Conservation (phyloP, 2,113 vertebrate genomes). For the Dinomys branickii region DNA sequence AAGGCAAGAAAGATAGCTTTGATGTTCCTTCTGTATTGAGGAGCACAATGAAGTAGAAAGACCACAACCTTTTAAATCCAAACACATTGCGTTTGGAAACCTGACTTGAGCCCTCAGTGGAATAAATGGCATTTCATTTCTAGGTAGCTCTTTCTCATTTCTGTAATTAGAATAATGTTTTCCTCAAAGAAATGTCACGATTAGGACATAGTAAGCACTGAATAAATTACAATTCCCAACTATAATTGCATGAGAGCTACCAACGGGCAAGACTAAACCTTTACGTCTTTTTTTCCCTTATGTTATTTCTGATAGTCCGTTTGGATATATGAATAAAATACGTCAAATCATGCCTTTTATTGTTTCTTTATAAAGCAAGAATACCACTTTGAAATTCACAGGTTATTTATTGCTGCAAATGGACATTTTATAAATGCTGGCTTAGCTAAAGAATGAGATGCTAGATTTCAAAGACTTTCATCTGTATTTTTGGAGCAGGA, state of each 20-base stretch:
- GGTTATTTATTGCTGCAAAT: not conserved
- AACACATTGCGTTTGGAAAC: slow-evolving; percentile 3
- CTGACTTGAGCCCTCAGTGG: not conserved
- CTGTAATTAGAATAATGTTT: slow-evolving; percentile 30
- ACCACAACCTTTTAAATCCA: not conserved
- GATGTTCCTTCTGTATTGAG: not conserved
- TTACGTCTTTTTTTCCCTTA: not conserved
- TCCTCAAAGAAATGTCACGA: slow-evolving; percentile 14
- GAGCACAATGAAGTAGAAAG: not conserved
- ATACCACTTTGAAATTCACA: not conserved
- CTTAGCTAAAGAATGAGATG: not conserved
- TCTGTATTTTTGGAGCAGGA: not conserved
- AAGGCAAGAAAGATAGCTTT: not conserved
- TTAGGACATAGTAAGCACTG: not conserved
- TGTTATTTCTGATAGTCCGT: not conserved
- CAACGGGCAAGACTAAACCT: not conserved
- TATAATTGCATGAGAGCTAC: slow-evolving; percentile 6
- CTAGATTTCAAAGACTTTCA: not conserved
- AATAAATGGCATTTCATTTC: slow-evolving; percentile 19
- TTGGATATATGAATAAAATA: not conserved
- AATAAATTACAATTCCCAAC: not conserved
- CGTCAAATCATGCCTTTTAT: not conserved
- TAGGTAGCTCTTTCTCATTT: slow-evolving; percentile 21
- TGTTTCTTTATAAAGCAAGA: not conserved
- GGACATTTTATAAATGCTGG: not conserved